Conservation (phyloP, 2,888 invertebrate species). For the Portevinia maculata region DNA sequence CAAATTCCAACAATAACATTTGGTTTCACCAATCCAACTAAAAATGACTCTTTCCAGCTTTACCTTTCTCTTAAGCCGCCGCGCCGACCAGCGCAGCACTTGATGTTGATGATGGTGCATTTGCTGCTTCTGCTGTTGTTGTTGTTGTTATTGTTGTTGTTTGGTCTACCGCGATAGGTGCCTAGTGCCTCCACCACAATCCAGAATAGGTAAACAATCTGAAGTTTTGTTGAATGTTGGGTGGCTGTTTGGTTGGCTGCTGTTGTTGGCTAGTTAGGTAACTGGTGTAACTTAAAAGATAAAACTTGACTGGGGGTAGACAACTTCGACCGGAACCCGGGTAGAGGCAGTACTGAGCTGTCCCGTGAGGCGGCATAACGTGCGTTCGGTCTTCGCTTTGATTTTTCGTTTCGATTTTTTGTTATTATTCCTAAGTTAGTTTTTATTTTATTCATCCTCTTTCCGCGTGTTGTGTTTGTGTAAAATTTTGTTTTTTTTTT, state of each 20-base stretch:
- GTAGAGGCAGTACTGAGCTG: conserved; percentile 73
- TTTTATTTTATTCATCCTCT: conserved; percentile 30
- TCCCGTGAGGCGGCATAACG: conserved; percentile 74
- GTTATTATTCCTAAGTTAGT: not conserved
- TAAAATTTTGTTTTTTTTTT: no score
- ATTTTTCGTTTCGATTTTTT: conserved; percentile 55
- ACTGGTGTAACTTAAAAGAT: conserved; percentile 70
- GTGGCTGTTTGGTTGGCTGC: conserved; percentile 71
- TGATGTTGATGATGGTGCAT: not conserved
- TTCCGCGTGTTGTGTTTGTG: conserved; percentile 20
- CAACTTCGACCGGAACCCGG: conserved; percentile 71
- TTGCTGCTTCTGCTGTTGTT: conserved; percentile 4
- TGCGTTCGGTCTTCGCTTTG: conserved; percentile 69
- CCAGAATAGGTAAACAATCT: conserved; percentile 69
- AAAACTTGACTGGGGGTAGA: conserved; percentile 72
- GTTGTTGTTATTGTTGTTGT: conserved; percentile 26
- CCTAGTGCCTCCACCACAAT: conserved; percentile 41
- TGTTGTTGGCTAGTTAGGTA: conserved; percentile 63
- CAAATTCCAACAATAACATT: not conserved
- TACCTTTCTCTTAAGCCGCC: conserved; percentile 57
- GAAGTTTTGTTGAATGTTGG: conserved; percentile 70
- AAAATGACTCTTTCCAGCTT: conserved; percentile 23
- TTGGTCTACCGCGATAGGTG: conserved; percentile 40
- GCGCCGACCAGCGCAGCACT: conserved; percentile 1
- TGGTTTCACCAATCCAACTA: conserved; percentile 40